Evolutionary conservation across 2,797 vertebrate species (phyloP).

Genomic region (Catostomus latipinnis): DNA sequence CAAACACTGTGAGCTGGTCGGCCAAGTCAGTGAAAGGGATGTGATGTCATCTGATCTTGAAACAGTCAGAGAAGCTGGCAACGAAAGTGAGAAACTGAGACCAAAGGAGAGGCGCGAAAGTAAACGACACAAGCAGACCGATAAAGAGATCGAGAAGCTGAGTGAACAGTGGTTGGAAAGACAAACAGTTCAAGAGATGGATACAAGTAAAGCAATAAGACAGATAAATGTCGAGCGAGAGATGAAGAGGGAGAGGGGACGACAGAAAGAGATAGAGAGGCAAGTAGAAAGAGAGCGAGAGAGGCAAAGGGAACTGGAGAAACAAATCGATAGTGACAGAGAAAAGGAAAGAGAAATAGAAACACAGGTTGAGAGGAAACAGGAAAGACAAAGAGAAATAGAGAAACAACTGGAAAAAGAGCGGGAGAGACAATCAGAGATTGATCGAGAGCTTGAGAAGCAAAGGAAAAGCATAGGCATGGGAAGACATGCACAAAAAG

Average conservation of each 20-base stretch:
- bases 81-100: conserved; percentile 59
- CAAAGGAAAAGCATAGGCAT: conserved; percentile 48
- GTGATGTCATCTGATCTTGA: conserved; percentile 86
- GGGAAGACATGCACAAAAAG: conserved; percentile 49
- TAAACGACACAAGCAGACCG: conserved; percentile 52
- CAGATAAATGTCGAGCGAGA: conserved; percentile 1
- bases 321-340: conserved; percentile 17
- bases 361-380: conserved; percentile 27
- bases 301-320: conserved; percentile 26
- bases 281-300: conserved; percentile 35
- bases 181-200: conserved; percentile 15
- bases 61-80: conserved; percentile 53
- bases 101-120: conserved; percentile 33
- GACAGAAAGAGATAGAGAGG: conserved; percentile 37
- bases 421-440: conserved; percentile 24
- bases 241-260: conserved; percentile 11
- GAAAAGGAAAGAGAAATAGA: conserved; percentile 3
- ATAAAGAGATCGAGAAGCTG: conserved; percentile 26
- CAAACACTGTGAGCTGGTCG: conserved; percentile 79
- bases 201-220: conserved; percentile 11
- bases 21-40: conserved; percentile 84
- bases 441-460: neutral
- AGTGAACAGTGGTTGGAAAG: neutral
- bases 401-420: conserved; percentile 25
- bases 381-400: conserved; percentile 48